A percentile compares a stretch with the other conserved stretches of the same genome.
These are phyloP conservation scores for Passer domesticus DNA, from an alignment of 2,113 vertebrate species.

Conservation along the genomic window DNA sequence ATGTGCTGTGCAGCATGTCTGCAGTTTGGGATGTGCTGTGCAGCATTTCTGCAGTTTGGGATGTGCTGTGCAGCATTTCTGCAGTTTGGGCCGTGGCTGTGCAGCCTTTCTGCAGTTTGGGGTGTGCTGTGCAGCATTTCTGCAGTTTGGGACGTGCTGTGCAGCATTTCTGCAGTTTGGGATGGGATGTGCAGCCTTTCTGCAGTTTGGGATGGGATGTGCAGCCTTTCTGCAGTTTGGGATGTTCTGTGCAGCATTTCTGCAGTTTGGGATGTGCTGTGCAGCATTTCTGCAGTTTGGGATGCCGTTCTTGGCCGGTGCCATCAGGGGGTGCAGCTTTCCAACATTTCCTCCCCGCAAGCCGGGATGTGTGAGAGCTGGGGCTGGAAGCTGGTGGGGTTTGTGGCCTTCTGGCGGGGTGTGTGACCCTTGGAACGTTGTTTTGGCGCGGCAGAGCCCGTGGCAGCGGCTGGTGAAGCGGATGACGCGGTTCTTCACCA, in stretches of 20 bases:
- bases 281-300: neutral
- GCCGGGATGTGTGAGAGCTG: neutral
- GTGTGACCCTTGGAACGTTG: rapidly evolving
- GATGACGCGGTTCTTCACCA: conserved; percentile 96
- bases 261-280: too few relatives aligned
- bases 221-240: too few relatives aligned
- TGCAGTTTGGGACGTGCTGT: too few relatives aligned
- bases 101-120: too few relatives aligned
- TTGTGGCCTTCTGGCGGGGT: rapidly evolving
- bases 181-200: too few relatives aligned
- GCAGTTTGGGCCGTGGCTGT: too few relatives aligned
- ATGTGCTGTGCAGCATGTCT: neutral
- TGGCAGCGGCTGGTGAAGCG: conserved; percentile 93
- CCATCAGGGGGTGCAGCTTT: conserved; percentile 9
- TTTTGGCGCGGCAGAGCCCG: conserved; percentile 71
- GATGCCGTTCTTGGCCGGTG: rapidly evolving
- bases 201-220: neutral
- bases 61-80: neutral
- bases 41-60: too few relatives aligned
- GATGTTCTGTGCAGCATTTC: too few relatives aligned
- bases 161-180: too few relatives aligned
- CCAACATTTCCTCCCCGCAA: rapidly evolving
- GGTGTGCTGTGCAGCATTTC: too few relatives aligned
- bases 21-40: too few relatives aligned
- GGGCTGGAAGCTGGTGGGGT: neutral